Base-by-base conservation (phyloP, 2,888 invertebrate genomes). In the Portevinia maculata region DNA sequence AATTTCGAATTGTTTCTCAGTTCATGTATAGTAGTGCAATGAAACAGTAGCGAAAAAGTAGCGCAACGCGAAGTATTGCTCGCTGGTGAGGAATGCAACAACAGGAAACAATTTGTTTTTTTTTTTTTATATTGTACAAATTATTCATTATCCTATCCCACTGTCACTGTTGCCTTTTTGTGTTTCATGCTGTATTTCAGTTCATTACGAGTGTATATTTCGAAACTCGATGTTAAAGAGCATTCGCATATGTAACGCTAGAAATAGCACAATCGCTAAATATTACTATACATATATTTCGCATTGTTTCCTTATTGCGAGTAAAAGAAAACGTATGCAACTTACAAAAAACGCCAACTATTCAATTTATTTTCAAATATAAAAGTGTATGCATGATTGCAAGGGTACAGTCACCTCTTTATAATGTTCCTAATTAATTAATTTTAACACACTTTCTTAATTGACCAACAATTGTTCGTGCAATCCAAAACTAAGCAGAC, bases 401-500 rank as follows among this genome's bases (percentile, higher is more conserved):
- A 17, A 21, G 39, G 11, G 48, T 62, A 62, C 48, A 62, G 32
- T 34, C 46, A 24, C 48, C 62, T 48, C 15, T 24, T 64, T 37
- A 3, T 17, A 28, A 28, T 64, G 34, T 50, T 32, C 9, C 48
- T 24, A 50, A 39, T 55, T 55, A 55, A 46, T 34, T 46, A 34
- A 53, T 53, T 44, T 52, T 28, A 53, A 70, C 59, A 52, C 21
- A 34, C 32, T 37, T 62, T 34, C 60, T 53, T 62, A 53, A 62
- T 71, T 71, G 52, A 60, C 41, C 39, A 53, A 52, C 52, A 46
- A 53, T 50, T 34, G 52, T 73, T 73, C 41, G 46, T 73, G 44
- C 62, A 73, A 53, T 34, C 30, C 19, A 46, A 17, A 28, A 53
- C 41, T 60, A n/a, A n/a, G n/a, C n/a, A n/a, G 44, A 53, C 71